Base-by-base conservation (phyloP, 2,888 invertebrate genomes). In the Drosophila stalkeri region DNA sequence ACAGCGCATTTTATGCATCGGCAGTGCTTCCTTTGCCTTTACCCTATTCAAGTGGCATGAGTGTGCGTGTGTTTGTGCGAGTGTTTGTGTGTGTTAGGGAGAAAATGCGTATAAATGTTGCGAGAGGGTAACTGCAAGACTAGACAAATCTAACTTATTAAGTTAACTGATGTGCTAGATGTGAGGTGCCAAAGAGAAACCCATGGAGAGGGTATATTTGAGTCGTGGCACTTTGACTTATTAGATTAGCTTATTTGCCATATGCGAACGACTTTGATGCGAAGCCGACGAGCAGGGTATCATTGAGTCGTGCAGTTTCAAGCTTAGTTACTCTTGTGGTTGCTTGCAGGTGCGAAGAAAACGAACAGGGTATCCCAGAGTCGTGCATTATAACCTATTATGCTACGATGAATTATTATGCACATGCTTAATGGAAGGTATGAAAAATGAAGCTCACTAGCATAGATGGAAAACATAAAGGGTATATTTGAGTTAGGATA, bases 1-100 rank as follows among this genome's bases (percentile, higher is more conserved):
- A 41, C 55, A 41, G 55, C 55, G 39, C 23, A 55, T n/a, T 55
- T 55, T 39, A 39, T 55, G 55, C 55, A 39, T 27, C n/a, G 55
- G 39, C 55, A 55, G 39, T 27, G 55, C 55, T 55, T 37, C n/a
- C 39, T n/a, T 39, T 54, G 14, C 37, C 54, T 35, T 54, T 37
- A 23, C 9, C 20, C 37, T 9, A 2, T 5, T 16, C 27, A 54
- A 54, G n/a, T 23, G 27, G 11, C 37, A 39, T 11, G 18, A 5
- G n/a, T 12, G 18, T 18, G n/a, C 18, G 33, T 18, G 51, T 7
- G 12, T 14, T 7, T 7, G 52, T 37, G 23, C n/a, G 54, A 9
- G 54, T n/a, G 52, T 16, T 35, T 20, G 12, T 35, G 20, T 20
- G 23, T n/a, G 39, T 11, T 16, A 20, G 52, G 33, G 51, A 18